These are phyloP conservation scores for Myotis daubentonii DNA, from an alignment of 2,797 vertebrate species.

Conservation along the genomic window DNA sequence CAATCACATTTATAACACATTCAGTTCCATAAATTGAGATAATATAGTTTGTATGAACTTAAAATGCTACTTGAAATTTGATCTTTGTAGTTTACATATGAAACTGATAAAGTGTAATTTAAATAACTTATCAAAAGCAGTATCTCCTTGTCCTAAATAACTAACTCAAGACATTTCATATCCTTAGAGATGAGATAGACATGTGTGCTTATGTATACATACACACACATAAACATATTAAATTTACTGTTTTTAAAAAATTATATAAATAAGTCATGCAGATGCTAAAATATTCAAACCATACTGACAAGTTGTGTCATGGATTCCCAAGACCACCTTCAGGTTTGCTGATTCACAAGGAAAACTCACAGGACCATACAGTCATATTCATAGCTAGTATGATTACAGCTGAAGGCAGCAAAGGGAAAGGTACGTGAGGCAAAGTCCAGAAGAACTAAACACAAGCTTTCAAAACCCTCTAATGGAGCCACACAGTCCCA, in stretches of 20 bases:
- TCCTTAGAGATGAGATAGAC: neutral
- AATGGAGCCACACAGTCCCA: neutral
- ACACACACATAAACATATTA: neutral
- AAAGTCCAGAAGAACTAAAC: neutral
- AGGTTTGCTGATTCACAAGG: neutral
- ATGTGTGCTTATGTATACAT: neutral
- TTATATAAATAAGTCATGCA: neutral
- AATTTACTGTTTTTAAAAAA: neutral
- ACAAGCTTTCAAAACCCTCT: neutral
- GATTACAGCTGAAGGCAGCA: neutral
- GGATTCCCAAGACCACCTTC: neutral
- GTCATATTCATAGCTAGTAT: neutral
- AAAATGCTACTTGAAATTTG: conserved; percentile 8
- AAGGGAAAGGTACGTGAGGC: neutral
- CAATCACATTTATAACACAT: neutral
- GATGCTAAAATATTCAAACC: conserved; percentile 7
- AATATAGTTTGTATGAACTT: neutral
- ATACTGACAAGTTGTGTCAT: neutral
- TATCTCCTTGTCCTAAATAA: conserved; percentile 39
- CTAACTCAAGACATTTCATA: neutral
- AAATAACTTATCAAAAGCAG: conserved; percentile 18
- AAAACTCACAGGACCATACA: neutral
- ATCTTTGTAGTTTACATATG: neutral
- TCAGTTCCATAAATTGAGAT: neutral
- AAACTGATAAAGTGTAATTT: conserved; percentile 7